Conservation (phyloP, 2,797 vertebrate genomes). For the Enteromius paludinosus region DNA sequence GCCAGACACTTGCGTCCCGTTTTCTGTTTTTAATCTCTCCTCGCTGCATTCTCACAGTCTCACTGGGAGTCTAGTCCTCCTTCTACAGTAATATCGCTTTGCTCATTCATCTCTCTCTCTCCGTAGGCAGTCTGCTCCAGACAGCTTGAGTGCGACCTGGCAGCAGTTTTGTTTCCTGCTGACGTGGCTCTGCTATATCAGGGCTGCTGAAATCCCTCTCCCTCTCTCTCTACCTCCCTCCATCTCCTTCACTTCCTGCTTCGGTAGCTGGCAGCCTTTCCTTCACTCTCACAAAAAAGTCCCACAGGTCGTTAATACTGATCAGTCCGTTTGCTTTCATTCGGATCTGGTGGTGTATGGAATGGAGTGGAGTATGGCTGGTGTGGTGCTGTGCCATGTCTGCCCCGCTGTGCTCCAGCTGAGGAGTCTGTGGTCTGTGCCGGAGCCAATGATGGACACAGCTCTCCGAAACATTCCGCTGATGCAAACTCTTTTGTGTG, state of each 20-base stretch:
- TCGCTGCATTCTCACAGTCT: constrained; percentile 27
- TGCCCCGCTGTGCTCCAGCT: constrained; percentile 1
- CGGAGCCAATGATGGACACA: constrained; percentile 1
- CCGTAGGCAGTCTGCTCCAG: constrained; percentile 67
- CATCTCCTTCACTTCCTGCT: constrained; percentile 19
- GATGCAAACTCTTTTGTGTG: constrained; percentile 9
- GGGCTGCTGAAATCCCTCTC: constrained; percentile 60
- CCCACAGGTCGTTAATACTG: constrained; percentile 47
- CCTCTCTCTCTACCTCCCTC: constrained; percentile 24
- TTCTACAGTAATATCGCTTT: constrained; percentile 20
- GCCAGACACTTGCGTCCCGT: constrained; percentile 6
- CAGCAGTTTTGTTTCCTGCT: constrained; percentile 76
- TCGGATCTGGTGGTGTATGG: constrained; percentile 7
- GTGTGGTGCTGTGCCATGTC: constrained; percentile 16
- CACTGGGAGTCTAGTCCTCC: constrained; percentile 31
- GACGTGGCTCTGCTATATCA: constrained; percentile 78
- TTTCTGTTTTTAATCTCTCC: constrained; percentile 50
- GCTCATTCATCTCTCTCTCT: constrained; percentile 39
- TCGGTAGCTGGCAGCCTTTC: constrained; percentile 22
- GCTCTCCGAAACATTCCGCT: constrained; percentile 11
- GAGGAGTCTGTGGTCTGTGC: constrained; percentile 38
- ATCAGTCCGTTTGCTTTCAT: constrained; percentile 11
- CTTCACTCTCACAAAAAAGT: constrained; percentile 35
- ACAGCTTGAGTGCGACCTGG: constrained; percentile 76
- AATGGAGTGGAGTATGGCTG: not conserved